Evolutionary conservation across 2,797 vertebrate genomes (phyloP), one percentile per base, ranked within the genome.

Genomic region (Sebastes oblongus): DNA sequence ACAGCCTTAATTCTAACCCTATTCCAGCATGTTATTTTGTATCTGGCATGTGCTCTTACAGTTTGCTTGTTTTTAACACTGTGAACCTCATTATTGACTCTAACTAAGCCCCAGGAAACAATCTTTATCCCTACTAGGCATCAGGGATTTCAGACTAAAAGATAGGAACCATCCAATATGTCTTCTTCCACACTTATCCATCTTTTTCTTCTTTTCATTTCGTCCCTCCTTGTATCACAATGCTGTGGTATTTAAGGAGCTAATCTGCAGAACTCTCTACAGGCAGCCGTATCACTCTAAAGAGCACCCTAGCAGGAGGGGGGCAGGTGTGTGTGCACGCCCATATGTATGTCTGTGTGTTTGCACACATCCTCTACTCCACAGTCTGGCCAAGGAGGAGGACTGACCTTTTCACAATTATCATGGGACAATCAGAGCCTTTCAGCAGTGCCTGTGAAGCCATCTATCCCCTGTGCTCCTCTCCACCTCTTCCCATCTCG

Each of bases 391-490:
- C 65, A 29, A 82, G 72, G 79, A 87, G 75, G 73, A 85, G 59
- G 66, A 70, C 77, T 95, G 94, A 96, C 95, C 94, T 95, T 95
- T 94, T 64, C 75, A 67, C 80, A 90, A 92, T 92, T 87, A 92
- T 91, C 93, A 83, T 78, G 92, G 89, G 93, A 93, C 90, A 82
- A 84, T 93, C 87, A 50, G 90, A 93, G 87, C 91, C 84, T 94
- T 94, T 94, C 86, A 77, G 78, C 22, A 18, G 78, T 72, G 78
- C 73, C 80, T 88, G 72, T 80, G 84, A 87, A 87, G 81, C 67
- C 78, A 69, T 81, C 82, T 72, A 65, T 82, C 83, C 74, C 66
- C 54, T 77, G 34, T 76, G 75, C 77, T 70, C 34, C 68, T 66
- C 70, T 61, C 56, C 20, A 20, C 78, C 71, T 69, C 69, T 66